Evolutionary conservation across 2,797 vertebrate species (phyloP).

Genomic region (Lates japonicus): DNA sequence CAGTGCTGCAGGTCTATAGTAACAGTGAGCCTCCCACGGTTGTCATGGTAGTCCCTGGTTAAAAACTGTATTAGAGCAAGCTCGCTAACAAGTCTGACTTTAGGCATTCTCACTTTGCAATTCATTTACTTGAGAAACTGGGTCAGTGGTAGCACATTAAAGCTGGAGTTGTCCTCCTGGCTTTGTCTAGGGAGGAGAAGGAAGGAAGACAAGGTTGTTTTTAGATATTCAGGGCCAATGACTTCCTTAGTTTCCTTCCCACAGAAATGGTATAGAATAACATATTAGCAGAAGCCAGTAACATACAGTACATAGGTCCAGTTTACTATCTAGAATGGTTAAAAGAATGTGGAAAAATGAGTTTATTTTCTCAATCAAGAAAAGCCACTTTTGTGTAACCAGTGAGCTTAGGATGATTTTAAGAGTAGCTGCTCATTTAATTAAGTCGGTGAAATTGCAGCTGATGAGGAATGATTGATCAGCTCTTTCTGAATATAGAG

Average conservation of each 20-base stretch:
- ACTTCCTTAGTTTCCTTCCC: slow-evolving; percentile 29
- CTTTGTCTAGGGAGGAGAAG: slow-evolving; percentile 56
- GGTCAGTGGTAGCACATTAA: slow-evolving; percentile 77
- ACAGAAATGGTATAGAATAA: slow-evolving; percentile 10
- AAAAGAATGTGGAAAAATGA: not conserved
- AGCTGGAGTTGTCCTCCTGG: slow-evolving; percentile 55
- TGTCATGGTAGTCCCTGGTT: slow-evolving; percentile 62
- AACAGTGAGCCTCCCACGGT: slow-evolving; percentile 41
- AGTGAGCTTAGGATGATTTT: not conserved
- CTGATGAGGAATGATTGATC: not conserved
- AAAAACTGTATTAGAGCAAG: slow-evolving; percentile 47
- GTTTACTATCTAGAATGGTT: not conserved
- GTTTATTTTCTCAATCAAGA: not conserved
- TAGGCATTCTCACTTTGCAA: slow-evolving; percentile 74
- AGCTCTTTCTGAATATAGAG: not conserved
- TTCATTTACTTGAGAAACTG: slow-evolving; percentile 78
- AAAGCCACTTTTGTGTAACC: not conserved
- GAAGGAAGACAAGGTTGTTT: slow-evolving; percentile 50
- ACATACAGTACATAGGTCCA: not conserved
- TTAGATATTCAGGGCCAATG: slow-evolving; percentile 38
- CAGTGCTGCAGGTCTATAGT: slow-evolving; percentile 36
- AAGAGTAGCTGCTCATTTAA: not conserved
- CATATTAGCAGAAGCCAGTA: not conserved
- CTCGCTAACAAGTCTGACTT: slow-evolving; percentile 71
- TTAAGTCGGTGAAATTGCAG: not conserved